Evolutionary conservation across 2,888 invertebrate genomes (phyloP).

Genomic region (Axea sp.): DNA sequence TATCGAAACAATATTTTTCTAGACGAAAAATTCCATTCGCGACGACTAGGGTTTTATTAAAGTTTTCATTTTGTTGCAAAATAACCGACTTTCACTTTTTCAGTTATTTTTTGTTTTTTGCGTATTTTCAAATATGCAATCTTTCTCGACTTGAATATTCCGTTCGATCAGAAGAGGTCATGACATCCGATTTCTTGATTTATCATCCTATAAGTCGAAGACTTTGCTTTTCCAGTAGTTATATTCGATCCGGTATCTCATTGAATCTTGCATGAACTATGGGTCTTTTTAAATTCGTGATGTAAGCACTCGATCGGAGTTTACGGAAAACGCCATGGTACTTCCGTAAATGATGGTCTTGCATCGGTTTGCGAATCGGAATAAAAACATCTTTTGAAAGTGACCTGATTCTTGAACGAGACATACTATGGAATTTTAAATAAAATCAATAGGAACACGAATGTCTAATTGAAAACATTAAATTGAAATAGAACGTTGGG

Average conservation of each 20-base stretch:
- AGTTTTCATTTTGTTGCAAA: no score
- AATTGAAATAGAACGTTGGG: no score
- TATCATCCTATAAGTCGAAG: neutral
- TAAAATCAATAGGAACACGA: no score
- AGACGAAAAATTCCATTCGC: no score
- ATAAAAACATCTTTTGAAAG: constrained; percentile 10
- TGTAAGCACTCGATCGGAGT: neutral
- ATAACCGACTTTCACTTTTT: no score
- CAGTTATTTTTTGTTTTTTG: no score
- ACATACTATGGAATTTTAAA: neutral
- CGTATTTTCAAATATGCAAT: no score
- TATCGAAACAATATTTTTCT: no score
- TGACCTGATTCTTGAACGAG: neutral
- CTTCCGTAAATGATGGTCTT: no score
- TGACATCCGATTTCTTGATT: neutral
- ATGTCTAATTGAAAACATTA: no score
- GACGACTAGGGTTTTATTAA: no score
- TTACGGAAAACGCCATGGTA: neutral
- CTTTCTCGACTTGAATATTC: no score
- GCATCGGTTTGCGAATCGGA: constrained; percentile 3
- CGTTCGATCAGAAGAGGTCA: neutral
- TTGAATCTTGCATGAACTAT: neutral
- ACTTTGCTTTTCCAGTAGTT: neutral
- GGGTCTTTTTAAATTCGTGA: constrained; percentile 1
- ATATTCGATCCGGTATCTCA: neutral